Evolutionary conservation across 2,797 vertebrate species (phyloP).

Genomic region (Trichosurus vulpecula): DNA sequence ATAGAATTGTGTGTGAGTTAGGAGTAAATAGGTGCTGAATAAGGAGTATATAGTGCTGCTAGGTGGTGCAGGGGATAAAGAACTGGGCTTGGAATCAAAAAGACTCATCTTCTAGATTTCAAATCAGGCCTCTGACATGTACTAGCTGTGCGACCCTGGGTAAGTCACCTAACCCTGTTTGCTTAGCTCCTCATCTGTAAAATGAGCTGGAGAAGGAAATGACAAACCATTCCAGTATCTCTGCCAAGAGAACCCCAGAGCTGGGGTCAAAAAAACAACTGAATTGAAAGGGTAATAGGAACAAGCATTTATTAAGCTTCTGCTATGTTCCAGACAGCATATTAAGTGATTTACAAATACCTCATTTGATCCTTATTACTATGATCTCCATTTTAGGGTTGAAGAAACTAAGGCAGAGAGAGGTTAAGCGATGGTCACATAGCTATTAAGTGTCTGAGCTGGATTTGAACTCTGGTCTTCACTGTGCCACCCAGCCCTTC

Average conservation of each 20-base stretch:
- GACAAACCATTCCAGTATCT: not conserved
- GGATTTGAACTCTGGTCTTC: not conserved
- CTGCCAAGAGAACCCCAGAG: not conserved
- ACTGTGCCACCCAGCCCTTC: not conserved
- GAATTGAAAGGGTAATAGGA: not conserved
- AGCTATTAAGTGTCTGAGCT: not conserved
- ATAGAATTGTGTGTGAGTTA: slow-evolving; percentile 58
- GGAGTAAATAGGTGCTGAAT: slow-evolving; percentile 27
- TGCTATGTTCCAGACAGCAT: not conserved
- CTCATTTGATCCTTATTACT: not conserved
- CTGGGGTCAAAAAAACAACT: too few species aligned
- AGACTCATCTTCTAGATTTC: not conserved
- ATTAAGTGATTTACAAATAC: not conserved
- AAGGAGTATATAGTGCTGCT: not conserved
- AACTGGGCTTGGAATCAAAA: not conserved
- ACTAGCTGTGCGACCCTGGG: not conserved
- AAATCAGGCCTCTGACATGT: not conserved
- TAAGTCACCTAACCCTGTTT: not conserved
- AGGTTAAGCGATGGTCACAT: not conserved
- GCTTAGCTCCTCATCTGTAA: slow-evolving; percentile 2
- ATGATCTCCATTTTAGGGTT: not conserved
- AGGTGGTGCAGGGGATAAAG: not conserved
- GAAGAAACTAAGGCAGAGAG: not conserved
- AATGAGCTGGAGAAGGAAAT: not conserved
- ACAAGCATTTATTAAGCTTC: not conserved